Evolutionary conservation across 2,888 invertebrate species (phyloP), one percentile per base, ranked within the genome.

Genomic region (Protonemura montana): DNA sequence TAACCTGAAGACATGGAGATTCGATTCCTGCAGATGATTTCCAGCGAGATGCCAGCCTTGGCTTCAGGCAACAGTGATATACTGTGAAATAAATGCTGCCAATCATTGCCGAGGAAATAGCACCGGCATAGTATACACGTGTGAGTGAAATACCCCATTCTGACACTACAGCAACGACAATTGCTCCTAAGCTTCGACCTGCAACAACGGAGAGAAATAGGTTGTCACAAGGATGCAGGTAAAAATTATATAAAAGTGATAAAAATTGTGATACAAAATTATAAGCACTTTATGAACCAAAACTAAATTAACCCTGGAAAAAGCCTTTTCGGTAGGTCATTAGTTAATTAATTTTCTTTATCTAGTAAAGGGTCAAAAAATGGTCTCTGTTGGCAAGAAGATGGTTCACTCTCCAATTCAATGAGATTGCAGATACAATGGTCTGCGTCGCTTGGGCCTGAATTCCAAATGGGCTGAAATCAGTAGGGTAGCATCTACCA

Each of bases 141-240:
- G 86, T 76, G 21, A 88, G 59, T 5, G 86, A 85, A n/a, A 85
- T 86, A n/a, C 82, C 59, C 84, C 84, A 84, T 10, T 59, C 76
- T 26, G 84, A 27, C 27, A 28, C 5, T 16, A 84, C 25, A 28
- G 76, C 94, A 87, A 95, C 94, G 82, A 96, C 92, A 42, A 95
- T 91, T 0, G 96, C 95, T 85, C 96, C 96, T 88, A 96, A 92
- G 89, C 94, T 94, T 42, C 96, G 94, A 88, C 96, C 96, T 96
- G 88, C 0, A 21, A 78, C 78, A 78, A 78, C 26, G 35, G 35
- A 35, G 10, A 35, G 35, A 35, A 6, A 35, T 35, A 6, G 10
- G 10, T 35, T 35, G 5, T 35, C 76, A 76, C 76, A 7, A 25
- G 3, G n/a, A 76, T 76, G 35, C 35, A 35, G 35, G 3, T 6